Evolutionary conservation across 2,888 invertebrate genomes (phyloP), one percentile per base, ranked within the genome.

Genomic region (Elaeidobius kamerunicus): DNA sequence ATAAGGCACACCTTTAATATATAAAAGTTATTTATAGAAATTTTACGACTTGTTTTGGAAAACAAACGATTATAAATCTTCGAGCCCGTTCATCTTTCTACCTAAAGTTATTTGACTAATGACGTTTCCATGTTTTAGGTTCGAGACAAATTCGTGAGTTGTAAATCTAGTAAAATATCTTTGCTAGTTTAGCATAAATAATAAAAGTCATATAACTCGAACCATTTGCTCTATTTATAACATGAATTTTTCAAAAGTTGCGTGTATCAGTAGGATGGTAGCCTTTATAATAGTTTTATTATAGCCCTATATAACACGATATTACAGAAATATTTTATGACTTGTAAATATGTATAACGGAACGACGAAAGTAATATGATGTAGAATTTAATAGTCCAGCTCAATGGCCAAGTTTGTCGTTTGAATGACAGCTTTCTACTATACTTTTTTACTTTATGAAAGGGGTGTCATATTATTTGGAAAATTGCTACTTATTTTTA

Each of bases 281-380:
- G 32, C 32, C 44, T 34, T 15, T 48, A 40, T 20, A 32, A 40
- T 34, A 48, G 39, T 48, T 48, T 48, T 49, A 49, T 49, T 49
- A 49, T 34, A 30, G 30, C 11, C 11, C 30, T 11, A 30, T 30
- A 30, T 30, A 30, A 30, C 30, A 30, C 36, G 36, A 17, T 14
- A 35, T 16, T 35, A 35, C 9, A 16, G 16, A 44, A 20, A 44
- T 35, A 35, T 35, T 44, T 35, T 16, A 35, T 35, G 12, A 16
- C 17, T 6, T 35, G 15, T 35, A 16, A 35, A 11, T 30, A 30
- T n/a, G n/a, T 11, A 30, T 30, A 30, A 7, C 30, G 3, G 11
- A 6, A 30, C 30, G 23, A 30, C 30, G 11, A 30, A 30, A 11
- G 30, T 30, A 30, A 30, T 30, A 30, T 30, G 12, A 30, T 30